Evolutionary conservation across 2,888 invertebrate genomes (phyloP), one percentile per base, ranked within the genome.

Genomic region (Odontocerum albicorne): DNA sequence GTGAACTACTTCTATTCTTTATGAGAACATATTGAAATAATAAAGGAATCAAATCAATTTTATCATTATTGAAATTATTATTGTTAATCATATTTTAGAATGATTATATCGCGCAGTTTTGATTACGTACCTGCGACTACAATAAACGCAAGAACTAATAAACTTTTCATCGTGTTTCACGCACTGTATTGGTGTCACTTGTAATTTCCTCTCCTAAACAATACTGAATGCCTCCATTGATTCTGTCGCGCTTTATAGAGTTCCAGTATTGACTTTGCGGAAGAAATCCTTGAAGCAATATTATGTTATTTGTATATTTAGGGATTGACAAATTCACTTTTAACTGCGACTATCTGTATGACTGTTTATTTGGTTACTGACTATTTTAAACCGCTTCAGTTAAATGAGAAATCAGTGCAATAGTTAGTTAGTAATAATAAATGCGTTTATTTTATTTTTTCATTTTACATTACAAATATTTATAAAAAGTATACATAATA

Each of bases 91-190:
- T n/a, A n/a, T n/a, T n/a, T n/a, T n/a, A n/a, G n/a, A n/a, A n/a
- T n/a, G n/a, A n/a, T n/a, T n/a, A n/a, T n/a, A n/a, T n/a, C n/a
- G n/a, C n/a, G n/a, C n/a, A n/a, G n/a, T n/a, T n/a, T n/a, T n/a
- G n/a, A 27, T 27, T 27, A 77, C 77, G 65, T 74, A 77, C 77
- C 77, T 63, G 74, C 66, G 60, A 72, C 67, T 65, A 69, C 66
- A 66, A 71, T 73, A 67, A 74, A 64, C 62, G 74, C 68, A 60
- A 75, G 65, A 65, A 66, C 66, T 62, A 68, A 63, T 63, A 65
- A 65, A 65, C 72, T 67, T 70, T 75, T 70, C 77, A 77, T 77
- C 71, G 72, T 76, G 68, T 15, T 16, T n/a, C 19, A 10, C 4
- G 20, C 6, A 16, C 19, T 22, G 15, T 22, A 19, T 15, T 12